Evolutionary conservation across 2,888 invertebrate species (phyloP), one percentile per base, ranked within the genome.

Genomic region (Tanytarsus gracilentus): DNA sequence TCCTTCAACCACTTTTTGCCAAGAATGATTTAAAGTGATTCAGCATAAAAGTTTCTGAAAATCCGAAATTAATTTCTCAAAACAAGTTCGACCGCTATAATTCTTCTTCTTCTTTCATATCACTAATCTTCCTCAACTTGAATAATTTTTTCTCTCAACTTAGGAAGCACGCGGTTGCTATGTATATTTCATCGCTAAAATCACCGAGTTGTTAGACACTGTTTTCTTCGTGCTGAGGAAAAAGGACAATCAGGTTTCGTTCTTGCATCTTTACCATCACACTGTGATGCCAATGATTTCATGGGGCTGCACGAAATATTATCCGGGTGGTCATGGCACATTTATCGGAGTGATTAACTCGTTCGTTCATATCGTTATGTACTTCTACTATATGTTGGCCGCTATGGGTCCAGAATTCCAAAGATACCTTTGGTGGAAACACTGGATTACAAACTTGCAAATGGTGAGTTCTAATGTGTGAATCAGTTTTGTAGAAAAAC

Each of bases 301-400:
- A 58, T 96, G 95, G 95, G 91, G 90, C 49, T 88, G 87, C 11
- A 88, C 91, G 11, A 92, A 92, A 72, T 95, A 89, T 71, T 86
- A 81, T 69, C 81, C 83, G 61, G 91, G 91, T 56, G 92, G 91
- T 0, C 95, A 96, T 72, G 92, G 92, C 25, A 92, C 94, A 2
- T 86, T 92, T 68, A 90, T 92, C 66, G 74, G 74, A 61, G 78
- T 89, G 63, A 84, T 95, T 65, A 96, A 96, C 76, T 89, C 93
- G 2, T 94, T 94, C 67, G 94, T 96, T 16, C 96, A 96, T 70
- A 87, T 95, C 64, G 79, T 96, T 65, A 96, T 96, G 95, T 96
- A 96, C 72, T 78, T 85, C 1, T 96, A 96, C 72, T 94, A 94
- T 68, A 79, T 95, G 77, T 71, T 95, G 61, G 85, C 96, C 0